Conservation (phyloP, 2,797 vertebrate species). For the Myripristis murdjan region DNA sequence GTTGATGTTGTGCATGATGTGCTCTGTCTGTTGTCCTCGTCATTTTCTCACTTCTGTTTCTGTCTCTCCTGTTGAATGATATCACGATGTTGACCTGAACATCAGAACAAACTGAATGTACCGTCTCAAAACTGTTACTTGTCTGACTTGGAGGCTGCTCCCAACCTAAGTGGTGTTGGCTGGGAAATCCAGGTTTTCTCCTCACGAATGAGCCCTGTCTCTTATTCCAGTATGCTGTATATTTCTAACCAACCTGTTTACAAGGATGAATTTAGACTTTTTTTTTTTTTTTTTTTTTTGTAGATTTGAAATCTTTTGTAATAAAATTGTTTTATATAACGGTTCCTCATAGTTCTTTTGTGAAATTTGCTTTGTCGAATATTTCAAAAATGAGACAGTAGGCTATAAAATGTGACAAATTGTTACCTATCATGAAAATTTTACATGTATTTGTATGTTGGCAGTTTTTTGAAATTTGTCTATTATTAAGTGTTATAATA, state of each 20-base stretch:
- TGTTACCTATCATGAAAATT: not conserved
- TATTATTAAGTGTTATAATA: no score
- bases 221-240: not conserved
- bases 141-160: not conserved
- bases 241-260: not conserved
- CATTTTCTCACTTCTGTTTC: not conserved
- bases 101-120: no score
- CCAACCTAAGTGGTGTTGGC: not conserved
- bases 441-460: not conserved
- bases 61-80: not conserved
- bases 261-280: not conserved
- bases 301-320: slow-evolving; percentile 48
- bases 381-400: not conserved
- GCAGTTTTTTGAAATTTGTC: no score
- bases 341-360: slow-evolving; percentile 5
- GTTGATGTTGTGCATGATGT: slow-evolving; percentile 2
- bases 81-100: no score
- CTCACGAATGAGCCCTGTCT: not conserved
- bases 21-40: not conserved
- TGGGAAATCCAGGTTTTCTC: not conserved
- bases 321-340: slow-evolving; percentile 22
- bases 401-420: not conserved
- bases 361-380: not conserved
- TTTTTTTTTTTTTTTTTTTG: slow-evolving; percentile 38
- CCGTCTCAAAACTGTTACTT: no score